Evolutionary conservation across 2,797 vertebrate species (phyloP), one percentile per base, ranked within the genome.

Genomic region (Gallirallus australis): DNA sequence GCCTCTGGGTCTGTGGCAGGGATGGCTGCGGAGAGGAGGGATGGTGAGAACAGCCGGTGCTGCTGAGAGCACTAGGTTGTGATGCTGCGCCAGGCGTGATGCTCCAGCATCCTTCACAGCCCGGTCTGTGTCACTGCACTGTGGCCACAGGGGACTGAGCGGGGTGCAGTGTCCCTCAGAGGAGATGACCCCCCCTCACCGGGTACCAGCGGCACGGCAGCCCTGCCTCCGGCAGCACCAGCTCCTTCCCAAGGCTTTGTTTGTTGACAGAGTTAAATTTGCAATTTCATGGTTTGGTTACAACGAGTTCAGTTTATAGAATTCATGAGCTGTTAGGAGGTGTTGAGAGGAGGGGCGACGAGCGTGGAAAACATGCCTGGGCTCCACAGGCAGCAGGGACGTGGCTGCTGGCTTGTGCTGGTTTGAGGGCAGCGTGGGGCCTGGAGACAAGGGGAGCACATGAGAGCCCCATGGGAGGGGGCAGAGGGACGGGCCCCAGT

Each of bases 221-320:
- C 85, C 33, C 63, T 65, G 42, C 89, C 53, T 69, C 65, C 25
- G 64, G 35, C 57, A 91, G 35, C 3, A 0, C 68, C 92, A 57
- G 75, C 60, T 64, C 90, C 57, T 52, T 76, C 78, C 65, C 57
- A 33, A 78, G 86, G 85, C 76, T 93, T 91, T 94, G 91, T 95
- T 97, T 94, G 91, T 94, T 97, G 93, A 97, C 89, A 27, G 87
- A 96, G 93, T 94, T 94, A 90, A 94, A 92, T 95, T 82, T 95
- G 91, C 90, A 96, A 89, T 97, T 97, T 97, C 94, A 96, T 97
- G 90, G 79, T 94, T 97, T 97, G 91, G 82, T 97, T 97, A 82
- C 95, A 97, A 88, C 90, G 92, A 94, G 87, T 90, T 94, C 63
- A 88, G 82, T 93, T 96, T 97, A 94, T 97, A 93, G 96, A 97